Conservation (phyloP, 1,140 invertebrate species). For the Heliconius eleuchia region DNA sequence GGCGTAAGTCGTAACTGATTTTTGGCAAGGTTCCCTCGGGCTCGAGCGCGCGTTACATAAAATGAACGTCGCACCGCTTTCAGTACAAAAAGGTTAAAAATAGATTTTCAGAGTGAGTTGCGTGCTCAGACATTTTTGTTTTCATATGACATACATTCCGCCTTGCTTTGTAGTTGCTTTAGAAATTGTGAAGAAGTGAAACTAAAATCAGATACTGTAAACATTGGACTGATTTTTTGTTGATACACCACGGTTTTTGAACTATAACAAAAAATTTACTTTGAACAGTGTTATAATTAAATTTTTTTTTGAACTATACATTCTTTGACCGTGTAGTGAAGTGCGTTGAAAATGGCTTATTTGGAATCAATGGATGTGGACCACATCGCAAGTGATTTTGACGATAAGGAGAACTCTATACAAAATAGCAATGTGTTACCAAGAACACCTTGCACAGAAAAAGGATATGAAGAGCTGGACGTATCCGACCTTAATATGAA, state of each 20-base stretch:
- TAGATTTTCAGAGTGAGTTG: slow-evolving; percentile 76
- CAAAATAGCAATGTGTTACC: slow-evolving; percentile 65
- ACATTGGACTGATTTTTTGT: slow-evolving; percentile 66
- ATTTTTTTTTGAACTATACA: slow-evolving; percentile 11
- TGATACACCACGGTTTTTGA: slow-evolving; percentile 46
- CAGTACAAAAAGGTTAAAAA: slow-evolving; percentile 76
- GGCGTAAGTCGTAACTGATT: slow-evolving; percentile 55
- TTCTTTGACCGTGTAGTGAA: slow-evolving; percentile 17
- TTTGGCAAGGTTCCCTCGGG: slow-evolving; percentile 78
- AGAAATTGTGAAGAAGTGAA: slow-evolving; percentile 68
- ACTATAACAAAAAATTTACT: slow-evolving; percentile 12
- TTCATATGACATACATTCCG: slow-evolving; percentile 74
- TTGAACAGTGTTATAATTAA: slow-evolving; percentile 24
- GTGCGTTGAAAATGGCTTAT: slow-evolving; percentile 60
- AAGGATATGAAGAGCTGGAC: slow-evolving; percentile 73
- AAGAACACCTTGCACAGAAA: slow-evolving; percentile 59
- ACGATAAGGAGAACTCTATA: slow-evolving; percentile 71
- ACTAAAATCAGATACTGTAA: slow-evolving; percentile 67
- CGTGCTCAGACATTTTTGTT: slow-evolving; percentile 77
- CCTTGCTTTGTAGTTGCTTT: slow-evolving; percentile 53
- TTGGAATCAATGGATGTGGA: slow-evolving; percentile 73
- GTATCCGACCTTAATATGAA: slow-evolving; percentile 74
- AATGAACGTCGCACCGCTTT: slow-evolving; percentile 64
- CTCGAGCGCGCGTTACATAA: slow-evolving; percentile 63
- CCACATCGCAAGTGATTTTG: slow-evolving; percentile 61